Evolutionary conservation across 2,797 vertebrate genomes (phyloP).

Genomic region (Pelochelys cantorii): DNA sequence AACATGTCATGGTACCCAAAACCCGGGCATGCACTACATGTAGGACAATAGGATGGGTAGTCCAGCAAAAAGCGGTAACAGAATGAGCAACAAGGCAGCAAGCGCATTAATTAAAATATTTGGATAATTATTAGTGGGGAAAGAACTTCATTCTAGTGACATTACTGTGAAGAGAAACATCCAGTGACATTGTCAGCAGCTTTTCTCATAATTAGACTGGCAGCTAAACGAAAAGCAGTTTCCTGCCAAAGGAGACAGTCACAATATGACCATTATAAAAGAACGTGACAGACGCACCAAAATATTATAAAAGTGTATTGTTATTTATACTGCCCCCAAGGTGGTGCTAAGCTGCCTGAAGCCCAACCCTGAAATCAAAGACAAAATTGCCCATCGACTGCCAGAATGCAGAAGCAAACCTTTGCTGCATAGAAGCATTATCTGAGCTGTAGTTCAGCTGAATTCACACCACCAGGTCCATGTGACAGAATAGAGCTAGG

Average conservation of each 20-base stretch:
- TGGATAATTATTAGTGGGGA: background rate
- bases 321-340: background rate
- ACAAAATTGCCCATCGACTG: background rate
- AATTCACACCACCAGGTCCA: background rate
- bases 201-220: background rate
- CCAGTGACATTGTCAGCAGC: background rate
- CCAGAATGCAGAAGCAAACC: background rate
- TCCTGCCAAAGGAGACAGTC: background rate
- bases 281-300: background rate
- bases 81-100: conserved; percentile 8
- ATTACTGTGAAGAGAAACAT: background rate
- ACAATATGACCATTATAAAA: background rate
- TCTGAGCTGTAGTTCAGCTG: background rate
- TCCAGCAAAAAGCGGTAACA: background rate
- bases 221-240: background rate
- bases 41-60: background rate
- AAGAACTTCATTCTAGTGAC: background rate
- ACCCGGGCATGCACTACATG: background rate
- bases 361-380: background rate
- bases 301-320: background rate
- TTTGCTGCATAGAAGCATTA: background rate
- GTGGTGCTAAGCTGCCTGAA: background rate
- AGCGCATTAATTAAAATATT: background rate
- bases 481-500: background rate
- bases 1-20: background rate